Percentiles rank a stretch among this genome's conserved stretches.
These are phyloP conservation scores for Hydrolagus colliei DNA, from an alignment of 2,797 vertebrate species.

Conservation along the genomic window DNA sequence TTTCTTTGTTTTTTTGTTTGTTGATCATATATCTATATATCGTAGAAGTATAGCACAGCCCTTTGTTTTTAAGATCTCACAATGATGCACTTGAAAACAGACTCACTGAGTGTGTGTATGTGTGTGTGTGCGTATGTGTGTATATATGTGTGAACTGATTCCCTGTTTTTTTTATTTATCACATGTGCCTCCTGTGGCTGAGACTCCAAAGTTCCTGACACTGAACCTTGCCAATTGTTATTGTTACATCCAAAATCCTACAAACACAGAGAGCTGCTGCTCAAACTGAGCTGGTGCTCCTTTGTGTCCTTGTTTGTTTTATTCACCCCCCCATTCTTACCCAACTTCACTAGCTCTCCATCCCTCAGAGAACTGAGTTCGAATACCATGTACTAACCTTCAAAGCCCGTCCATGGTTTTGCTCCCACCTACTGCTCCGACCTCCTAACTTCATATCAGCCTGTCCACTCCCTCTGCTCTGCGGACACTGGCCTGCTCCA, in stretches of 20 bases:
- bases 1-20: neutral
- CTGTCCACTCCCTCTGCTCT: too few relatives aligned
- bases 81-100: neutral
- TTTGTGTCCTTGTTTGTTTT: neutral
- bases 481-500: too few relatives aligned
- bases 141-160: neutral
- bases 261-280: slow-evolving; percentile 17
- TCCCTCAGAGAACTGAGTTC: too few relatives aligned
- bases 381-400: too few relatives aligned
- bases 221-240: neutral
- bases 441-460: too few relatives aligned
- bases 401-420: too few relatives aligned
- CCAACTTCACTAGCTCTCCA: too few relatives aligned
- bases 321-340: neutral
- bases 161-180: neutral
- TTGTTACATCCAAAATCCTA: neutral
- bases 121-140: neutral
- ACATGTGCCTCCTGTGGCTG: neutral
- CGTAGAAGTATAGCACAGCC: neutral
- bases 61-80: neutral
- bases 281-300: neutral
- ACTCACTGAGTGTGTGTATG: neutral
- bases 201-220: neutral
- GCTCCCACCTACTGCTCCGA: too few relatives aligned
- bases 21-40: neutral